Percentiles rank a stretch among this genome's conserved stretches.
phyloP scores from a whole-genome alignment of 2,888 invertebrate genomes.

The Xanthostigma xanthostigma region DNA sequence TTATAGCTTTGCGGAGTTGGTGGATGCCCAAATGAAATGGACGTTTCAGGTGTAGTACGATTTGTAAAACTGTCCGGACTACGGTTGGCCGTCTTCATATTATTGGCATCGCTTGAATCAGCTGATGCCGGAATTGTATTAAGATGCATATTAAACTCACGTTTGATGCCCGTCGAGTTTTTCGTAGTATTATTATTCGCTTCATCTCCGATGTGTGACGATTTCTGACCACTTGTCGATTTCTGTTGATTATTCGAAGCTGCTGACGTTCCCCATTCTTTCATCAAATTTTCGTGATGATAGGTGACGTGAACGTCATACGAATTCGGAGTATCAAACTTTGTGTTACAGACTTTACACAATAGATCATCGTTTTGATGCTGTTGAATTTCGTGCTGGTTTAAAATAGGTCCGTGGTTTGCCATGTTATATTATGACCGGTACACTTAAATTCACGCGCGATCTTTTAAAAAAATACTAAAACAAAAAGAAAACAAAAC shows the following conservation, averaged over 20 bases:
- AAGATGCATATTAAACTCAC: slow-evolving; percentile 33
- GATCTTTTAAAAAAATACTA: slow-evolving; percentile 7
- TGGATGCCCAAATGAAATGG: slow-evolving; percentile 42
- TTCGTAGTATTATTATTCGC: slow-evolving; percentile 50
- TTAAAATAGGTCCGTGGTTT: slow-evolving; percentile 32
- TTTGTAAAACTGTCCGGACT: slow-evolving; percentile 37
- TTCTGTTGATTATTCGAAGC: slow-evolving; percentile 28
- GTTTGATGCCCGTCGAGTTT: slow-evolving; percentile 30
- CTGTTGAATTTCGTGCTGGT: slow-evolving; percentile 37
- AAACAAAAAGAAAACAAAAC: slow-evolving; percentile 21
- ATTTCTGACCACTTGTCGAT: slow-evolving; percentile 12
- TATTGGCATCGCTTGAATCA: slow-evolving; percentile 51
- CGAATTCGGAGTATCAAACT: slow-evolving; percentile 59
- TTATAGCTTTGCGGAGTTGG: slow-evolving; percentile 51
- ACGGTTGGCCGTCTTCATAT: slow-evolving; percentile 38
- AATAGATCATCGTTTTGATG: slow-evolving; percentile 38
- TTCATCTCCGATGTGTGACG: slow-evolving; percentile 31
- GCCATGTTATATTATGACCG: slow-evolving; percentile 25
- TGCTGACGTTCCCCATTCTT: slow-evolving; percentile 52
- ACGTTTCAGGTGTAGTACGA: slow-evolving; percentile 40
- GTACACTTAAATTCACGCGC: slow-evolving; percentile 4
- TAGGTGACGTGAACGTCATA: slow-evolving; percentile 67
- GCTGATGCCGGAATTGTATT: slow-evolving; percentile 52
- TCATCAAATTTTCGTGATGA: slow-evolving; percentile 60
- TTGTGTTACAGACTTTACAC: slow-evolving; percentile 62